Percentiles rank a stretch among this genome's conserved stretches.
These are phyloP conservation scores for Microchirus variegatus DNA, from an alignment of 2,797 vertebrate species.

Conservation along the genomic window DNA sequence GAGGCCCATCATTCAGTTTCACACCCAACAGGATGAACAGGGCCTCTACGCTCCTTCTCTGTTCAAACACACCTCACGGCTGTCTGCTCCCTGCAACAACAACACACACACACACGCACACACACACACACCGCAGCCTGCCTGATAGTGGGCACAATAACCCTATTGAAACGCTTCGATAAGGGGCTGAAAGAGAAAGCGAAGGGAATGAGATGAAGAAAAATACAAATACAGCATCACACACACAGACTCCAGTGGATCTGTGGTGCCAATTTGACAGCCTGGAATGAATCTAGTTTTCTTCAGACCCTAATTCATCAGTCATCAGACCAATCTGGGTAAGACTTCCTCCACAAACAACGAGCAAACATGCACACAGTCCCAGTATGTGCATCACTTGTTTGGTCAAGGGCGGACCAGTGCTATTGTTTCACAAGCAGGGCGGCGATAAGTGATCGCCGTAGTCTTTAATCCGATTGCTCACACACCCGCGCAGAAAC, in stretches of 20 bases:
- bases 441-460: conserved; percentile 51
- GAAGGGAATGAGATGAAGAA: conserved; percentile 44
- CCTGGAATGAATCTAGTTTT: conserved; percentile 38
- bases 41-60: conserved; percentile 77
- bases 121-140: conserved; percentile 37
- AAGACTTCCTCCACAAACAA: conserved; percentile 15
- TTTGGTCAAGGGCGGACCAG: conserved; percentile 57
- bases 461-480: conserved; percentile 64
- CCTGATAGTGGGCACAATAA: conserved; percentile 68
- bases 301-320: conserved; percentile 47
- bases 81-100: conserved; percentile 77
- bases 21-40: conserved; percentile 71
- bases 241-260: conserved; percentile 38
- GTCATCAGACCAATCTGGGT: conserved; percentile 55
- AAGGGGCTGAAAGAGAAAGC: conserved; percentile 53
- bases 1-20: conserved; percentile 62
- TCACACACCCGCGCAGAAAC: conserved; percentile 33
- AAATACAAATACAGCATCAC: conserved; percentile 23
- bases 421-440: conserved; percentile 64
- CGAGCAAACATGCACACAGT: background rate
- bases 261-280: conserved; percentile 50
- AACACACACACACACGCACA: conserved; percentile 53
- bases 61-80: conserved; percentile 82
- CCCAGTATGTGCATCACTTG: conserved; percentile 22
- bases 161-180: conserved; percentile 70